These are phyloP conservation scores for Calosoma granatense DNA, from an alignment of 1,140 invertebrate genomes.

Conservation along the genomic window DNA sequence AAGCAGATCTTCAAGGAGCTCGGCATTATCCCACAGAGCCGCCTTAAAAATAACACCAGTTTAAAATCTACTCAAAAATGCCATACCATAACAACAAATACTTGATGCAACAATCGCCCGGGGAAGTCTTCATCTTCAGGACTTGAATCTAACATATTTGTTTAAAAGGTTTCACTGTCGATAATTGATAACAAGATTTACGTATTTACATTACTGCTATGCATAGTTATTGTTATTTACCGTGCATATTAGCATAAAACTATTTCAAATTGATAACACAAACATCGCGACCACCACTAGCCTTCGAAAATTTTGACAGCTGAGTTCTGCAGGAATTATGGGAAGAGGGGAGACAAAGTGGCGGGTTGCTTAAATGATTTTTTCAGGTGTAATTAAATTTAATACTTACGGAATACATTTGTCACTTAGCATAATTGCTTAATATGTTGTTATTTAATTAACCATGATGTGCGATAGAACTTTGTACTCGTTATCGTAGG, in stretches of 20 bases:
- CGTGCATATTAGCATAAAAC: background rate
- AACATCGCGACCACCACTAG: background rate
- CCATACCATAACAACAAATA: slow-evolving; percentile 27
- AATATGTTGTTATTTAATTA: background rate
- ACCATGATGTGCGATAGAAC: background rate
- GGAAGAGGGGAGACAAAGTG: background rate
- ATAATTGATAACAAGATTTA: background rate
- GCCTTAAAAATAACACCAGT: slow-evolving; percentile 50
- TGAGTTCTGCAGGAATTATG: background rate
- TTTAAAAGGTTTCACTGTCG: slow-evolving; percentile 2
- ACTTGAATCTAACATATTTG: slow-evolving; percentile 49
- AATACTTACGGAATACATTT: background rate
- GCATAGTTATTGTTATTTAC: background rate
- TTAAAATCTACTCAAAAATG: slow-evolving; percentile 8
- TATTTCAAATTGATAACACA: background rate
- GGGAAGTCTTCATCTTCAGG: slow-evolving; percentile 73
- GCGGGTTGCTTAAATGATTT: background rate
- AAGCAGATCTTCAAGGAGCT: slow-evolving; percentile 73
- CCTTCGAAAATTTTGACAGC: background rate
- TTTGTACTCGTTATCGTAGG: background rate
- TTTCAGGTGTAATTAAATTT: too few relatives aligned
- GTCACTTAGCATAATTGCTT: background rate
- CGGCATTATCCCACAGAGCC: slow-evolving; percentile 83
- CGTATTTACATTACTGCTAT: background rate
- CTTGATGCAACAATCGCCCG: slow-evolving; percentile 66